Percentiles rank a stretch among this genome's conserved stretches.
Evolutionary conservation across 2,797 vertebrate species (phyloP).

Genomic region (Poeciliopsis turneri): DNA sequence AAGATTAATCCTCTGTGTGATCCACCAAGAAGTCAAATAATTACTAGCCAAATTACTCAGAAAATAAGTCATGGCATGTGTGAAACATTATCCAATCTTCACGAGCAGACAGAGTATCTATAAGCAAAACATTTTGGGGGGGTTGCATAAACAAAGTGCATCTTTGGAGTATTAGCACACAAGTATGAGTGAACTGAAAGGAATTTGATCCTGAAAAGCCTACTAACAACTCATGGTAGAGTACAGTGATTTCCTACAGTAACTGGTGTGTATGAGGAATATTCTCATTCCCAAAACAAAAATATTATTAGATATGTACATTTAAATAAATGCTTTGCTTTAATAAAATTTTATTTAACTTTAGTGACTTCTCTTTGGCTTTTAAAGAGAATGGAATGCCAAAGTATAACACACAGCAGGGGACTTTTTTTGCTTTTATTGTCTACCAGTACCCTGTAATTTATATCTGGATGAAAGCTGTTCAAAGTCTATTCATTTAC

Average conservation of each 20-base stretch:
- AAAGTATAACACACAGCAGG: not conserved
- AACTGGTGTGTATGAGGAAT: not conserved
- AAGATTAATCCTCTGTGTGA: not conserved
- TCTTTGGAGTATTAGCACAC: not conserved
- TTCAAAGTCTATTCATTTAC: slow-evolving; percentile 13
- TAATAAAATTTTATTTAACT: slow-evolving; percentile 30
- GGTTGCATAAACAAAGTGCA: not conserved
- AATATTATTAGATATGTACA: slow-evolving; percentile 10
- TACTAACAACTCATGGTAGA: not conserved
- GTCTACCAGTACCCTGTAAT: slow-evolving; percentile 5
- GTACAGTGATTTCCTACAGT: not conserved
- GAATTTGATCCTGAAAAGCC: not conserved
- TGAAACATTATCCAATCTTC: not conserved
- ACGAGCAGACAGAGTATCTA: not conserved
- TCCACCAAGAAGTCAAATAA: not conserved
- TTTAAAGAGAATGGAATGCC: slow-evolving; percentile 14
- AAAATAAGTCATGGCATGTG: not conserved
- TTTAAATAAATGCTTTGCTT: slow-evolving; percentile 35
- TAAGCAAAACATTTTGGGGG: not conserved
- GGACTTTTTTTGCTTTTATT: not conserved
- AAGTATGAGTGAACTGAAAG: not conserved
- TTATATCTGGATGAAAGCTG: not conserved
- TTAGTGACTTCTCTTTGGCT: slow-evolving; percentile 31
- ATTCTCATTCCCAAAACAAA: not conserved
- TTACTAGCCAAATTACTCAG: not conserved